These are phyloP conservation scores for Chaenogobius annularis DNA, from an alignment of 2,113 vertebrate species.

Conservation along the genomic window DNA sequence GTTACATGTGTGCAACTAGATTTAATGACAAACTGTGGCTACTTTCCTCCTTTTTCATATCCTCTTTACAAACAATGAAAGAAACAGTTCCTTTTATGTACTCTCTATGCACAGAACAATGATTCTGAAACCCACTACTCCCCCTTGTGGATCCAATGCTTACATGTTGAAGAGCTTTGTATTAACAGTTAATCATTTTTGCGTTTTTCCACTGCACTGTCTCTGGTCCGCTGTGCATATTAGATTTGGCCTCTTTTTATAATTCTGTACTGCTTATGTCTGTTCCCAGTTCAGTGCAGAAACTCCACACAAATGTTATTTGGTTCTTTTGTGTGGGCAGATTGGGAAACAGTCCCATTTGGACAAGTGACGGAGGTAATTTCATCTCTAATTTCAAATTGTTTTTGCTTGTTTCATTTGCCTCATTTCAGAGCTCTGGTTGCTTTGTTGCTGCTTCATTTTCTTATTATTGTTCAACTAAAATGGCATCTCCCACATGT, in stretches of 20 bases:
- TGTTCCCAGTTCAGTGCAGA: slow-evolving; percentile 14
- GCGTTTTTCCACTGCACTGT: background rate
- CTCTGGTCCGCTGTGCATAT: background rate
- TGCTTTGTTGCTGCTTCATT: slow-evolving; percentile 41
- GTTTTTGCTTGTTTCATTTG: slow-evolving; percentile 52
- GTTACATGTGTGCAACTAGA: background rate
- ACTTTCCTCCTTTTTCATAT: background rate
- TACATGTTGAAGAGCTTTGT: background rate
- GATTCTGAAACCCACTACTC: slow-evolving; percentile 54
- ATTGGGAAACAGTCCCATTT: slow-evolving; percentile 37
- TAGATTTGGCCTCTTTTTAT: slow-evolving; percentile 3
- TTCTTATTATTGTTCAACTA: slow-evolving; percentile 44
- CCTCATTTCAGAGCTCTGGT: slow-evolving; percentile 11
- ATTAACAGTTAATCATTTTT: background rate
- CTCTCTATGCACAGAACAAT: slow-evolving; percentile 9
- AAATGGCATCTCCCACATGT: slow-evolving; percentile 38
- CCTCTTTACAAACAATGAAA: background rate
- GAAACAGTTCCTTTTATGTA: slow-evolving; percentile 10
- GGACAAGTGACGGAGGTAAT: slow-evolving; percentile 45
- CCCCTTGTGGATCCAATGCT: slow-evolving; percentile 66
- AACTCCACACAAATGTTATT: slow-evolving; percentile 31
- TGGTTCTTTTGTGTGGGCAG: slow-evolving; percentile 37
- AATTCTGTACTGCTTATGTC: slow-evolving; percentile 16
- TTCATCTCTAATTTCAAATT: slow-evolving; percentile 51
- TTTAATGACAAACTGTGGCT: background rate